Base-by-base conservation (phyloP, 35 echinoderm and acorn worm species). In the Apostichopus japonicus region DNA sequence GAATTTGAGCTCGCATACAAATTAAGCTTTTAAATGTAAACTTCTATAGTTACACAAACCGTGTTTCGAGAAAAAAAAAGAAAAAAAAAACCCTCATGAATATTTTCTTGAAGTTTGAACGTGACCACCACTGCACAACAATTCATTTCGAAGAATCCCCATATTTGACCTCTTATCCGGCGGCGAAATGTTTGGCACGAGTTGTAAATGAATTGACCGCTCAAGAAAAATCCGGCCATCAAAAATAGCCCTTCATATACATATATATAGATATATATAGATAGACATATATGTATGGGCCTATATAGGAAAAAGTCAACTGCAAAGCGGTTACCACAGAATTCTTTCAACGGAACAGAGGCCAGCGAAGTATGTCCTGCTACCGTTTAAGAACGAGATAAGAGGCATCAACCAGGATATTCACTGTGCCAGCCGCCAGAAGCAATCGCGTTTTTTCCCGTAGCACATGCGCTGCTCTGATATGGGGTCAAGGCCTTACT, bases 121-220 rank as follows among this genome's bases (percentile, higher is more conserved):
- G 81, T 84, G 81, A 84, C 81, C 81, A 54, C 54, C 81, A 84
- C 81, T n/a, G 81, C 22, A 23, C 54, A 53, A 61, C 57, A 84
- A 58, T 84, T 57, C 16, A 55, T 84, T 23, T 58, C 54, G 81
- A 84, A 84, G 81, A 84, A 84, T 44, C 54, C 54, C 71, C 15
- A 75, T 75, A 22, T 58, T 84, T 84, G 81, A 84, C 81, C 81
- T 58, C 56, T 84, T 84, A 84, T 84, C 81, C 56, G 56, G 81
- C 54, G 81, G 81, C 81, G 55, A 84, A 57, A 84, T 84, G 56
- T 84, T 84, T 57, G 16, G 6, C 17, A 84, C 81, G 81, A 44
- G 81, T 84, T 84, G 54, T 57, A 21, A 6, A 57, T 15, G 17
- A 54, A 59, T 57, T 84, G 81, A 84, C 81, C 81, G 81, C 81